A percentile compares a stretch with the other conserved stretches of the same genome.
These are phyloP conservation scores for Chloropsis hardwickii DNA, from an alignment of 2,113 vertebrate species.

Conservation along the genomic window DNA sequence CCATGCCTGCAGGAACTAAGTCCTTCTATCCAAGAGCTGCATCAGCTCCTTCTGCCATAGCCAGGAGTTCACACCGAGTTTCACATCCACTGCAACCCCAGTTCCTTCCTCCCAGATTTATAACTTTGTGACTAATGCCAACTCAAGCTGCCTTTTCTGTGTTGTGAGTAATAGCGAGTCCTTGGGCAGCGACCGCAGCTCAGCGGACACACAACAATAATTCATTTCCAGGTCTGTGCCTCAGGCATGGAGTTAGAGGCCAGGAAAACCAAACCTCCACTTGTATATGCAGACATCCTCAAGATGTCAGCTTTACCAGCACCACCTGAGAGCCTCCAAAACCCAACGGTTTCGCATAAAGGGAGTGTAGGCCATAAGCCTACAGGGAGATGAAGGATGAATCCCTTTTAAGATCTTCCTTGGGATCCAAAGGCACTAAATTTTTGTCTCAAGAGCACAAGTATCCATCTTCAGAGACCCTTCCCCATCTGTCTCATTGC, in stretches of 20 bases:
- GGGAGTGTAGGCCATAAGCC: background rate
- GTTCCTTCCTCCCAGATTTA: background rate
- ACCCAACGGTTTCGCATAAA: background rate
- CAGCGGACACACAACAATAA: background rate
- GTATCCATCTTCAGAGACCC: background rate
- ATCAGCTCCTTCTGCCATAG: background rate
- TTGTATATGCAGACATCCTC: background rate
- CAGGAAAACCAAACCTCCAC: background rate
- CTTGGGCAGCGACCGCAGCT: background rate
- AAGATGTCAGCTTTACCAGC: background rate
- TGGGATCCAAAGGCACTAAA: background rate
- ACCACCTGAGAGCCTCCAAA: background rate
- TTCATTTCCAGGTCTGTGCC: background rate
- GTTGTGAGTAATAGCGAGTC: background rate
- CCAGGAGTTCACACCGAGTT: background rate
- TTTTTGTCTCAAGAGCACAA: background rate
- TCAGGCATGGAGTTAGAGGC: background rate
- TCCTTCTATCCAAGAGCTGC: background rate
- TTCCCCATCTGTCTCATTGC: background rate
- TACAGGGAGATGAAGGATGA: background rate
- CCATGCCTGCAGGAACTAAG: background rate
- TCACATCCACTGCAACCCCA: accelerated
- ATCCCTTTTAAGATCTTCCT: background rate
- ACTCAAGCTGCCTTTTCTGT: background rate
- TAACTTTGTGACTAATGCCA: background rate